phyloP scores from a whole-genome alignment of 2,888 invertebrate species.

The Pegoplata infirma region DNA sequence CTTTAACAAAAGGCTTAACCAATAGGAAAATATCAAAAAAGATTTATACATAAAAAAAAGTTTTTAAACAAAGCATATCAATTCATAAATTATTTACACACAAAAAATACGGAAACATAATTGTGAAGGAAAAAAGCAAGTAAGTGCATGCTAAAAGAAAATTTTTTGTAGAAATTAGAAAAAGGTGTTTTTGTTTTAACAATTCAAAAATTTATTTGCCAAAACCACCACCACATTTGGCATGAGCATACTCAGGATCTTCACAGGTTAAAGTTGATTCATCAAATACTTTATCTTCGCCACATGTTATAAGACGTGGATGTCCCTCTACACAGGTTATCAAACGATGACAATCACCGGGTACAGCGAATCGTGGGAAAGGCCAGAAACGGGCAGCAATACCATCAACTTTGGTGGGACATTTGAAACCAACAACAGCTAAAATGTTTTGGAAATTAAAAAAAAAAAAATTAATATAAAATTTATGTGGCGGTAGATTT shows the following conservation, averaged over 20 bases:
- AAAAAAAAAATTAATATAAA: background rate
- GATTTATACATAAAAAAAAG: conserved; percentile 25
- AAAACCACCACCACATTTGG: conserved; percentile 72
- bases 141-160: conserved; percentile 21
- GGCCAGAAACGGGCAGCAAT: conserved; percentile 94
- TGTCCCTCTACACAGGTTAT: conserved; percentile 95
- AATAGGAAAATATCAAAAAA: conserved; percentile 47
- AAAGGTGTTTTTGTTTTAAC: conserved; percentile 25
- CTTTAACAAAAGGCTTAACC: conserved; percentile 52
- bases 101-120: conserved; percentile 31
- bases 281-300: conserved; percentile 92
- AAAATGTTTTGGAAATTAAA: background rate
- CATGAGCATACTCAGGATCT: conserved; percentile 78
- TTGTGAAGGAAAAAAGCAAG: conserved; percentile 23
- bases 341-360: conserved; percentile 90
- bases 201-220: conserved; percentile 68
- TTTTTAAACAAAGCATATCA: too few species aligned
- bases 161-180: conserved; percentile 39
- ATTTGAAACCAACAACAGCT: conserved; percentile 95
- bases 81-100: conserved; percentile 56
- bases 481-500: too few species aligned
- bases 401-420: conserved; percentile 90
- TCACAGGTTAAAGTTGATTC: conserved; percentile 90
- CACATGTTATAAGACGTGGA: conserved; percentile 92
- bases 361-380: conserved; percentile 92